phyloP scores from a whole-genome alignment of 2,113 vertebrate genomes.

The Brachypteracias leptosomus region DNA sequence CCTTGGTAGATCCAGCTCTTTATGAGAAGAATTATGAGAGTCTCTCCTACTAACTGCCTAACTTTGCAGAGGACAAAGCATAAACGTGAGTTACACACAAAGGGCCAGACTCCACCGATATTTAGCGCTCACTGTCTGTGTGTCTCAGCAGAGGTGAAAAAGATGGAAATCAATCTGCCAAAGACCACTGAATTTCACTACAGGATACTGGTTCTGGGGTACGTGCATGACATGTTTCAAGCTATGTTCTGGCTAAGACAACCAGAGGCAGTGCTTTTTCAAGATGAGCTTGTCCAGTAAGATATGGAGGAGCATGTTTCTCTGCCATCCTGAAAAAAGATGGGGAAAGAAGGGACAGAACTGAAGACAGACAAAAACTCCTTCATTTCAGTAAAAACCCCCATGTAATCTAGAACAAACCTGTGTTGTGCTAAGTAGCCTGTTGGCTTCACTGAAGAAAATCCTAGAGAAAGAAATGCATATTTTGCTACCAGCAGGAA shows the following conservation, averaged over 20 bases:
- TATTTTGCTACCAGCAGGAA: background rate
- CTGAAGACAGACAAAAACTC: background rate
- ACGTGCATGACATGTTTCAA: background rate
- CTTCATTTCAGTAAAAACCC: background rate
- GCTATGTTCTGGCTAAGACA: background rate
- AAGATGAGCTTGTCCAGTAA: background rate
- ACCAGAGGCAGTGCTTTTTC: background rate
- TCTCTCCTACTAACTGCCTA: background rate
- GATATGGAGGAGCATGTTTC: background rate
- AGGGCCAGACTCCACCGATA: background rate
- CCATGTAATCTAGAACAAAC: background rate
- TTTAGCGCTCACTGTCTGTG: fast-evolving
- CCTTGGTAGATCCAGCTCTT: background rate
- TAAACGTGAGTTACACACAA: background rate
- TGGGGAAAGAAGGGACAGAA: background rate
- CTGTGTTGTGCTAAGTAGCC: background rate
- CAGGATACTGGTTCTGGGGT: background rate
- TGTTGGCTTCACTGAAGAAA: background rate
- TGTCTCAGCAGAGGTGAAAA: background rate
- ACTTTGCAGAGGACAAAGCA: background rate
- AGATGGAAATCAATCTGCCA: background rate
- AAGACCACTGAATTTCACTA: background rate
- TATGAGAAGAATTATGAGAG: background rate
- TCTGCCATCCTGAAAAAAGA: background rate
- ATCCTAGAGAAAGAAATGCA: background rate